phyloP scores from a whole-genome alignment of 2,888 invertebrate species.

The Melangyna quadrimaculata region DNA sequence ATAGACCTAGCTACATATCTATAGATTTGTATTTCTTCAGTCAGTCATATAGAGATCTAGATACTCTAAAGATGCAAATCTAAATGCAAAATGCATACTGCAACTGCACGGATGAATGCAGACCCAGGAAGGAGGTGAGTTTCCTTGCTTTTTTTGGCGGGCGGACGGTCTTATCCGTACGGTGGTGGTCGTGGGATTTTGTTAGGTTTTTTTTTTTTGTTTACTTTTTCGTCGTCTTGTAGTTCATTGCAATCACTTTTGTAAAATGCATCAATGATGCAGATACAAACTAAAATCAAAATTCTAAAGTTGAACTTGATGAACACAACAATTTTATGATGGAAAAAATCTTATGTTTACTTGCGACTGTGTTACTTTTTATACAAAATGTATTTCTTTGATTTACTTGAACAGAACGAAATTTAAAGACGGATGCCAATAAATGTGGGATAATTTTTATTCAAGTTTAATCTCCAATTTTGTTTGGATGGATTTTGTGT shows the following conservation, averaged over 20 bases:
- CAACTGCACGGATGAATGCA: constrained; percentile 15
- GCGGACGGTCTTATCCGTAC: background rate
- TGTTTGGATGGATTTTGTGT: background rate
- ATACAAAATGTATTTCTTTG: constrained; percentile 7
- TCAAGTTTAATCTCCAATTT: background rate
- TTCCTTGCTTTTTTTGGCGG: constrained; percentile 7
- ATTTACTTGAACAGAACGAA: background rate
- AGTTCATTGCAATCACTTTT: constrained; percentile 24
- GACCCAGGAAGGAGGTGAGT: constrained; percentile 7
- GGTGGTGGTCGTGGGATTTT: background rate
- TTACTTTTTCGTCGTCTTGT: constrained; percentile 15
- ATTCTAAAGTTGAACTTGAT: constrained; percentile 60
- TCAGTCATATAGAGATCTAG: background rate
- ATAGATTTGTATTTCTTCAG: background rate
- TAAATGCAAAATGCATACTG: background rate
- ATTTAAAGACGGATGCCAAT: background rate
- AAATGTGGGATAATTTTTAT: background rate
- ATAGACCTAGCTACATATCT: no score
- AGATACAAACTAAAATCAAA: background rate
- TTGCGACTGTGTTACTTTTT: background rate
- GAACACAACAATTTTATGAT: background rate
- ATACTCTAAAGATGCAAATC: no score
- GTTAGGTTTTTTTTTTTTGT: constrained; percentile 15
- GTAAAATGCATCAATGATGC: background rate
- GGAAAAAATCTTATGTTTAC: background rate